Evolutionary conservation across 2,888 invertebrate species (phyloP).

Genomic region (Electrophaes corylata): DNA sequence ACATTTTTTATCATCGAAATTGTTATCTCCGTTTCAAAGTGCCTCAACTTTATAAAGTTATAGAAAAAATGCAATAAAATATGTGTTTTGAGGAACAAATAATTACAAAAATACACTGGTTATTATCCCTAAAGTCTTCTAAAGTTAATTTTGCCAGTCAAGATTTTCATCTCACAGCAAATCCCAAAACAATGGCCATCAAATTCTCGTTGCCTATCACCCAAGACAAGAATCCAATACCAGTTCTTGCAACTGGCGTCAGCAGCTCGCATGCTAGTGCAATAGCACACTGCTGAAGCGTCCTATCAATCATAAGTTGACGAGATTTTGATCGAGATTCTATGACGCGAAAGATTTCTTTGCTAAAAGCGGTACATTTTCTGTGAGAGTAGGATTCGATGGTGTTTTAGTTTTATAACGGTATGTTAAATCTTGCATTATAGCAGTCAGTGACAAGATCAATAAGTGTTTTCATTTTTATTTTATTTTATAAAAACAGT

Average conservation of each 20-base stretch:
- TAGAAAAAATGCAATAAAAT: too few species aligned
- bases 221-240: conserved; percentile 18
- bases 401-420: neutral
- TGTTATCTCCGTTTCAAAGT: too few species aligned
- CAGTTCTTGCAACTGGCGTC: conserved; percentile 32
- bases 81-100: too few species aligned
- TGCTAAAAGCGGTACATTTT: conserved; percentile 20
- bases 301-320: conserved; percentile 71
- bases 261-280: conserved; percentile 37
- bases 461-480: too few species aligned
- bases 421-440: neutral
- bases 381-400: neutral
- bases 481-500: too few species aligned
- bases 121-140: neutral
- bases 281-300: conserved; percentile 34
- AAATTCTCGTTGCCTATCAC: conserved; percentile 12
- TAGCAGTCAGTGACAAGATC: too few species aligned
- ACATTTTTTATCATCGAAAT: too few species aligned
- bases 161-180: neutral
- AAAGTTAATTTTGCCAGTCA: neutral
- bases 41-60: too few species aligned
- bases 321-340: conserved; percentile 68
- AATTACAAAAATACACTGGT: too few species aligned
- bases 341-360: conserved; percentile 43
- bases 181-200: conserved; percentile 18